Percentiles rank a stretch among this genome's conserved stretches.
Conservation (phyloP, 2,888 invertebrate species). For the Diadegma fenestrale region DNA sequence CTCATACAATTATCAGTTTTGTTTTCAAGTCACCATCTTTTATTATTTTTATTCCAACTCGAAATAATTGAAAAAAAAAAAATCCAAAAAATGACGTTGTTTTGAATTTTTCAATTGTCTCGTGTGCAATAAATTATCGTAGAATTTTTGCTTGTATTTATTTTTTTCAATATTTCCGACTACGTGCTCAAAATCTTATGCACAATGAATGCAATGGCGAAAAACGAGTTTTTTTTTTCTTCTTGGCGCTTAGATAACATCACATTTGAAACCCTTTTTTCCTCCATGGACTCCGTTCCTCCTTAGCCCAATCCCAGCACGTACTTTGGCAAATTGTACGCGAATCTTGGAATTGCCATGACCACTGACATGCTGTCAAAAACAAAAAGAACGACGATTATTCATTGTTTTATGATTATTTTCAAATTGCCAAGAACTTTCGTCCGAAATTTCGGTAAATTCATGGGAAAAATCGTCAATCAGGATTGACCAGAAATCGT, state of each 20-base stretch:
- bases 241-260: slow-evolving; percentile 60
- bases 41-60: slow-evolving; percentile 3
- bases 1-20: slow-evolving; percentile 30
- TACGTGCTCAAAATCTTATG: background rate
- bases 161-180: background rate
- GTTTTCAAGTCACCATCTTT: background rate
- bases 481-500: background rate
- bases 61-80: background rate
- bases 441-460: background rate
- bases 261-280: slow-evolving; percentile 59
- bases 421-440: background rate
- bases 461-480: background rate
- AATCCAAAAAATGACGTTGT: background rate
- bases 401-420: background rate
- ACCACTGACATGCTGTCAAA: slow-evolving; percentile 92
- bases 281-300: slow-evolving; percentile 21
- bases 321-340: slow-evolving; percentile 94
- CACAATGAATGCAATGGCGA: slow-evolving; percentile 25
- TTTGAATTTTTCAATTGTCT: background rate
- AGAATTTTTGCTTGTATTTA: background rate
- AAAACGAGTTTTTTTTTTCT: slow-evolving; percentile 33
- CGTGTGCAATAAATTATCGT: background rate
- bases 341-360: slow-evolving; percentile 94
- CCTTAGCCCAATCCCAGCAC: slow-evolving; percentile 92
- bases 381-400: background rate